Percentiles rank a stretch among this genome's conserved stretches.
These are phyloP conservation scores for Astreopora myriophthalma DNA, from an alignment of 64 coral and sea anemone species.

Conservation along the genomic window DNA sequence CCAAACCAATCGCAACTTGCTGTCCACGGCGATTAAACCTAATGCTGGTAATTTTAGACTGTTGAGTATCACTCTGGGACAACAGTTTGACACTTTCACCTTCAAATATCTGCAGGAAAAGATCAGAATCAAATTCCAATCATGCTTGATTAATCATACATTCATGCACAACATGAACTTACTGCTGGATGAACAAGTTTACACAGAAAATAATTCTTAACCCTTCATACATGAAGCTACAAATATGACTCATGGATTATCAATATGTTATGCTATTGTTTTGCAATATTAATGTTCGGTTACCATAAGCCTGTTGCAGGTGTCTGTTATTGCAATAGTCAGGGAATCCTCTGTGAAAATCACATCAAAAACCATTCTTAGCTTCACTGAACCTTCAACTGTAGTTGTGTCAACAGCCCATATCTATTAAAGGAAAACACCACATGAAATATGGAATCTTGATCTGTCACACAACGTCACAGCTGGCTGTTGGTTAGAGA, in stretches of 20 bases:
- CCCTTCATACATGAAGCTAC: too few relatives aligned
- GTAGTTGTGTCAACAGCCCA: conserved; percentile 83
- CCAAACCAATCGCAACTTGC: conserved; percentile 79
- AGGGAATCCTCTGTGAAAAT: conserved; percentile 60
- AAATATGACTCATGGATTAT: too few relatives aligned
- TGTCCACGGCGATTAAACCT: conserved; percentile 54
- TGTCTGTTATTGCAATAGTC: conserved; percentile 81
- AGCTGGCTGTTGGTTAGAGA: too few relatives aligned
- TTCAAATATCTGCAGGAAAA: conserved; percentile 58
- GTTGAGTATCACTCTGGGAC: conserved; percentile 59
- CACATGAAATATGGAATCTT: not conserved
- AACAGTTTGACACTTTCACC: conserved; percentile 48
- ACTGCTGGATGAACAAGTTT: too few relatives aligned
- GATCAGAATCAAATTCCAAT: not conserved
- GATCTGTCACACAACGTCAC: too few relatives aligned
- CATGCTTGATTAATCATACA: too few relatives aligned
- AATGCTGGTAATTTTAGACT: conserved; percentile 72
- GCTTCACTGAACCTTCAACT: conserved; percentile 43
- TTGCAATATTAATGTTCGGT: not conserved
- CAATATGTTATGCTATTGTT: too few relatives aligned
- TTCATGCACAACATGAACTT: too few relatives aligned
- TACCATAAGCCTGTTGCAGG: conserved; percentile 80
- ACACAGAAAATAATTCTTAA: too few relatives aligned
- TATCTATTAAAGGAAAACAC: conserved; percentile 20
- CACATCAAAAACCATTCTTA: conserved; percentile 90